Evolutionary conservation across 2,113 vertebrate species (phyloP).

Genomic region (Cromileptes altivelis): DNA sequence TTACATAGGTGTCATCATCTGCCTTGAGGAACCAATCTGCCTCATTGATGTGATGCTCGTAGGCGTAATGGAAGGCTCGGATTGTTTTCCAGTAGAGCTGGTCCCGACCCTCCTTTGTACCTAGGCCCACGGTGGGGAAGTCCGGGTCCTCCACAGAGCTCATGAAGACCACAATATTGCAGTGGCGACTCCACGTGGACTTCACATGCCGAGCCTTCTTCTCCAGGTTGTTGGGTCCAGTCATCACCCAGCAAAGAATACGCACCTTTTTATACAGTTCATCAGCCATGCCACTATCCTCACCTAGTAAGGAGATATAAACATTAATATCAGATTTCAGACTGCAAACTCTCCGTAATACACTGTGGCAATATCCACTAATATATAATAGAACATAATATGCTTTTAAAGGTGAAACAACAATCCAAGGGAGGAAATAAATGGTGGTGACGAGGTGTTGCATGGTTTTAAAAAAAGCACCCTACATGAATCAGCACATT

Average conservation of each 20-base stretch:
- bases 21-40: conserved; percentile 89
- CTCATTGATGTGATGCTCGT: conserved; percentile 79
- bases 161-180: conserved; percentile 85
- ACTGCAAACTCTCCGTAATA: not conserved
- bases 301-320: conserved; percentile 67
- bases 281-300: conserved; percentile 81
- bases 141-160: conserved; percentile 77
- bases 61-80: conserved; percentile 83
- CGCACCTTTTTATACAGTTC: conserved; percentile 82
- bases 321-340: not conserved
- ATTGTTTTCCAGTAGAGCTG: conserved; percentile 88
- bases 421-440: not conserved
- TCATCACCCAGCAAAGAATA: conserved; percentile 88
- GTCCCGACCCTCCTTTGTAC: conserved; percentile 83
- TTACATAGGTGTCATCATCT: conserved; percentile 84
- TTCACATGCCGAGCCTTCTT: conserved; percentile 82
- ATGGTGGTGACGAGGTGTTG: too few relatives aligned
- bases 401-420: not conserved
- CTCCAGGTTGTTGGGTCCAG: conserved; percentile 78
- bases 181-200: conserved; percentile 84
- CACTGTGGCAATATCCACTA: not conserved
- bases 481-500: too few relatives aligned
- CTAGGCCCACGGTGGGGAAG: conserved; percentile 84
- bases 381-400: too few relatives aligned
- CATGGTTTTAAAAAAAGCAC: too few relatives aligned